Evolutionary conservation across 2,888 invertebrate species (phyloP).

Genomic region (Ornithoptera alexandrae): DNA sequence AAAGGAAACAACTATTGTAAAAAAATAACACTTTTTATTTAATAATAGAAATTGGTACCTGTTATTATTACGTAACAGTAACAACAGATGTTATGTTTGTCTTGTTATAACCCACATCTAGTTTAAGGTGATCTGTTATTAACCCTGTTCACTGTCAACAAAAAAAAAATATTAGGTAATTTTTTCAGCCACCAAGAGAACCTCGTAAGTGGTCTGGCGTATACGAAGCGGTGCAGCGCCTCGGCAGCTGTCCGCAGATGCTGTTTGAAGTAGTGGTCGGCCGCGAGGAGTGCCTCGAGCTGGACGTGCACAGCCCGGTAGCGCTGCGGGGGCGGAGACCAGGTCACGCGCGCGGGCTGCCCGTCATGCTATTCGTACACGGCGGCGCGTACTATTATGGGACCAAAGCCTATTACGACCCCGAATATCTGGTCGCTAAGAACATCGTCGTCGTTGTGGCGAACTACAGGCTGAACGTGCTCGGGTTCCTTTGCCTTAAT

Average conservation of each 20-base stretch:
- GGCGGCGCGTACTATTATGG: slow-evolving; percentile 72
- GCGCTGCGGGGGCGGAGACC: slow-evolving; percentile 18
- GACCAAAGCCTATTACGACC: slow-evolving; percentile 65
- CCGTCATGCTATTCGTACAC: slow-evolving; percentile 67
- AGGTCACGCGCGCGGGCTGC: slow-evolving; percentile 41
- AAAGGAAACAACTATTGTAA: no score
- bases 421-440: slow-evolving; percentile 64
- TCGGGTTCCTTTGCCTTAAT: slow-evolving; percentile 66
- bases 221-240: slow-evolving; percentile 51
- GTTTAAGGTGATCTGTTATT: background rate
- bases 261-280: slow-evolving; percentile 51
- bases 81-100: no score
- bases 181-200: slow-evolving; percentile 55
- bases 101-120: no score
- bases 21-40: no score
- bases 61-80: no score
- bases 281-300: slow-evolving; percentile 60
- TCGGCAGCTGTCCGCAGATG: slow-evolving; percentile 56
- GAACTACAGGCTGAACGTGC: slow-evolving; percentile 65
- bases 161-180: no score
- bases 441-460: slow-evolving; percentile 57
- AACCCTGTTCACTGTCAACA: no score
- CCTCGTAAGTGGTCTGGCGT: slow-evolving; percentile 56
- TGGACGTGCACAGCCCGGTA: slow-evolving; percentile 62
- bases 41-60: no score